phyloP scores from a whole-genome alignment of 2,113 vertebrate species.

The Colinus virginianus region DNA sequence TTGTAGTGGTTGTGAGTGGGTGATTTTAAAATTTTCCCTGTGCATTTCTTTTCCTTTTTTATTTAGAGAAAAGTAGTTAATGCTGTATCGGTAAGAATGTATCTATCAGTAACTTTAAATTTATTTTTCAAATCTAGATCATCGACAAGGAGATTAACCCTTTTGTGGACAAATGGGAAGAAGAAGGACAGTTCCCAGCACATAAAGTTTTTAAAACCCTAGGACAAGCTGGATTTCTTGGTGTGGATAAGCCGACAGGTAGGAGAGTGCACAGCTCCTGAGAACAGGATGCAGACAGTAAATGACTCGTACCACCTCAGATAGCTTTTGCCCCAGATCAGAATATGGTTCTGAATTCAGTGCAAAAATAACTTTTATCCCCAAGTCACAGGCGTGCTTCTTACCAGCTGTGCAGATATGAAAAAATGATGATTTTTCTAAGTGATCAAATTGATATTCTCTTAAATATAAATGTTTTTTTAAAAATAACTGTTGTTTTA shows the following conservation, averaged over 20 bases:
- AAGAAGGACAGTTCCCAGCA: slow-evolving; percentile 84
- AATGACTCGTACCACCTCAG: neutral
- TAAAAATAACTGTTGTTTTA: neutral
- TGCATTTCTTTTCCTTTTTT: neutral
- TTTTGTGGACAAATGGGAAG: slow-evolving; percentile 86
- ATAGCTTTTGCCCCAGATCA: neutral
- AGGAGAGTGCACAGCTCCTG: neutral
- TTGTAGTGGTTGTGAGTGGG: neutral
- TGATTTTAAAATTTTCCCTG: neutral
- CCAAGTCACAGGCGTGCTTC: neutral
- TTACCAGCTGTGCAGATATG: neutral
- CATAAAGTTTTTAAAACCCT: slow-evolving; percentile 86
- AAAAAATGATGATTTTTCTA: neutral
- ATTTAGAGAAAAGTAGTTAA: neutral
- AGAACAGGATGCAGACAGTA: neutral
- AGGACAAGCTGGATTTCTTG: slow-evolving; percentile 84
- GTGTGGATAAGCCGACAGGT: slow-evolving; percentile 85
- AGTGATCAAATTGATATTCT: neutral
- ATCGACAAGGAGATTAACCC: slow-evolving; percentile 88
- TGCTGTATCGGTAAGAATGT: neutral
- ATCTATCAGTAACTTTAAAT: neutral
- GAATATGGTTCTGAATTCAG: neutral
- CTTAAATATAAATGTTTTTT: neutral
- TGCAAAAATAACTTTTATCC: neutral
- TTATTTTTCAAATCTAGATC: slow-evolving; percentile 72